Evolutionary conservation across 1,140 invertebrate genomes (phyloP), one percentile per base, ranked within the genome.

Genomic region (Trachelipus rathkii): DNA sequence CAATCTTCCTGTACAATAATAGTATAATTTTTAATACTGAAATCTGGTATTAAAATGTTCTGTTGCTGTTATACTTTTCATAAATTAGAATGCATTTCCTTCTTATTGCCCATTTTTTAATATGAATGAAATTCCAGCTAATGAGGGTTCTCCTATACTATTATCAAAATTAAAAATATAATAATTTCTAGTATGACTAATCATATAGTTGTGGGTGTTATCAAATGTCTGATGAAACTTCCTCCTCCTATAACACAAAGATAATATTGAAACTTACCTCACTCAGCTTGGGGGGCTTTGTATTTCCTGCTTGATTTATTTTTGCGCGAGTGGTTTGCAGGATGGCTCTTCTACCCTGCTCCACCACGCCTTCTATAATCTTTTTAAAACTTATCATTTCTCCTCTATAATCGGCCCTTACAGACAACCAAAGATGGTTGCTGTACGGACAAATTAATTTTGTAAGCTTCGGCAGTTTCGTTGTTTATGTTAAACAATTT

Each of bases 311-410:
- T 15, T 13, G 50, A 8, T 60, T 60, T 4, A 60, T 19, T 60
- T 19, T 60, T 13, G 50, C 11, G 50, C 50, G 50, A 15, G 50
- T 60, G 50, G 50, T 8, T 8, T 60, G 50, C 50, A 60, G 50
- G 50, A 60, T 60, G 19, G 19, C 50, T 60, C 50, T 60, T 60
- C 50, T 60, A 60, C 11, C 50, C 50, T 60, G 50, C 50, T 60
- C 50, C 50, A 60, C 50, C 50, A 60, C 50, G 19, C 50, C 19
- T 60, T 13, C 50, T 15, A 60, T 19, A 60, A 19, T 19, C 1
- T 2, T 19, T 60, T 60, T 60, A 3, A 60, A 15, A 19, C 50
- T 60, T 15, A 60, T 15, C 50, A 60, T 60, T 60, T 60, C 50
- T 60, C 50, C 50, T 15, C 50, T 19, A 60, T 19, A 60, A 60